Evolutionary conservation across 2,888 invertebrate genomes (phyloP).

Genomic region (Cataglyphis cursor): DNA sequence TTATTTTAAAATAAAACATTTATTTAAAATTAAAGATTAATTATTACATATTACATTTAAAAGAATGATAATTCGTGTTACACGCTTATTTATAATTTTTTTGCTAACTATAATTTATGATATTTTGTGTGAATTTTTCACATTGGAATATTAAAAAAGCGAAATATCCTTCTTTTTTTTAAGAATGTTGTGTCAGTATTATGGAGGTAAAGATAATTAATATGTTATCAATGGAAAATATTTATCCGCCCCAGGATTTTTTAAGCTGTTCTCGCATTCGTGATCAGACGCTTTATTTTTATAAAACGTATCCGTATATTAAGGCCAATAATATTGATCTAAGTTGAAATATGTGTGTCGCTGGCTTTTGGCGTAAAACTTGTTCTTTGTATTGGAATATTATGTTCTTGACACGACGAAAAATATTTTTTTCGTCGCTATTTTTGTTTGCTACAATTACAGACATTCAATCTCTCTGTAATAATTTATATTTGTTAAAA

Average conservation of each 20-base stretch:
- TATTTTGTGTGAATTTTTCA: neutral
- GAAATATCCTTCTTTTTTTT: neutral
- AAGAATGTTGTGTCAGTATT: neutral
- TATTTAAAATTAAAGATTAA: neutral
- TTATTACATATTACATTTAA: neutral
- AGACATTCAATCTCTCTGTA: neutral
- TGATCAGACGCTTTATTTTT: neutral
- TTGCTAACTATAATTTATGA: neutral
- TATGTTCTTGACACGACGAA: slow-evolving; percentile 18
- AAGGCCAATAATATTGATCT: slow-evolving; percentile 62
- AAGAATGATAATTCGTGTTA: neutral
- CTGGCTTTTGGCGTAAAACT: slow-evolving; percentile 73
- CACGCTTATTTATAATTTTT: neutral
- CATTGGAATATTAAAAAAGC: neutral
- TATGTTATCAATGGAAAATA: neutral
- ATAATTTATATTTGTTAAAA: neutral
- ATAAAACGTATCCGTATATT: neutral
- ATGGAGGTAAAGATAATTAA: neutral
- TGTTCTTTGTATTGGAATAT: neutral
- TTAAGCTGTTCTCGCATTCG: slow-evolving; percentile 28
- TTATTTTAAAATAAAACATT: too few relatives aligned
- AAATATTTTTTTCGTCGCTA: neutral
- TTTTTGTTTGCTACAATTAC: neutral
- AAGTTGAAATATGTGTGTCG: slow-evolving; percentile 84
- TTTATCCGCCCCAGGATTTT: neutral